Conservation (phyloP, 2,888 invertebrate genomes). For the Disparrhopalites patrizii region DNA sequence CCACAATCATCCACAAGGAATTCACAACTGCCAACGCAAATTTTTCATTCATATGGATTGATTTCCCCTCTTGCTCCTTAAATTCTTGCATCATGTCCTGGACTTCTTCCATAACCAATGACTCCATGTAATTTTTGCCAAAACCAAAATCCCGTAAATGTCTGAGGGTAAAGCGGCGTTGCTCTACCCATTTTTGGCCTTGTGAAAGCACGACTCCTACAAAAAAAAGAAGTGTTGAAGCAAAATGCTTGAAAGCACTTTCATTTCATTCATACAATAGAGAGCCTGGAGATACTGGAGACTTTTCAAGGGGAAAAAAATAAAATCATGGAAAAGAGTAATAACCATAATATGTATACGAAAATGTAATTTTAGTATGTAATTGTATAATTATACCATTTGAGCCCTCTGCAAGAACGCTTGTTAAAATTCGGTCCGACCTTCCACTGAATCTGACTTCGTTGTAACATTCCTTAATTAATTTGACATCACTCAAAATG, state of each 20-base stretch:
- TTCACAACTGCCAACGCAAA: not conserved
- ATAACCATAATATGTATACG: no score
- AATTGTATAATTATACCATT: no score
- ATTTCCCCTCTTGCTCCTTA: not conserved
- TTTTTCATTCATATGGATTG: not conserved
- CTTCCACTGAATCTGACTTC: not conserved
- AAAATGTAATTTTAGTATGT: no score
- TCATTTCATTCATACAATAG: not conserved
- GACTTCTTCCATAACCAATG: not conserved
- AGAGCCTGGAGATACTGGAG: no score
- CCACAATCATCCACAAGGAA: not conserved
- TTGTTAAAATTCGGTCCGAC: not conserved
- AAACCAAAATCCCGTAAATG: conserved; percentile 4
- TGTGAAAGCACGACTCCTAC: not conserved
- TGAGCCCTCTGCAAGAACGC: not conserved
- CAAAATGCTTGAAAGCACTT: not conserved
- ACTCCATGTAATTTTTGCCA: not conserved
- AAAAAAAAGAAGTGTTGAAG: not conserved
- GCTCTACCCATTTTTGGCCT: not conserved
- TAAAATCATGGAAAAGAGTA: no score
- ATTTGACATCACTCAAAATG: not conserved
- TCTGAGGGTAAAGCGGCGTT: not conserved
- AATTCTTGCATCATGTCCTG: not conserved
- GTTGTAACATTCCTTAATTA: conserved; percentile 2
- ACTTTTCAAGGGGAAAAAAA: no score